phyloP scores from a whole-genome alignment of 2,888 invertebrate species.

The Drosophila putrida region DNA sequence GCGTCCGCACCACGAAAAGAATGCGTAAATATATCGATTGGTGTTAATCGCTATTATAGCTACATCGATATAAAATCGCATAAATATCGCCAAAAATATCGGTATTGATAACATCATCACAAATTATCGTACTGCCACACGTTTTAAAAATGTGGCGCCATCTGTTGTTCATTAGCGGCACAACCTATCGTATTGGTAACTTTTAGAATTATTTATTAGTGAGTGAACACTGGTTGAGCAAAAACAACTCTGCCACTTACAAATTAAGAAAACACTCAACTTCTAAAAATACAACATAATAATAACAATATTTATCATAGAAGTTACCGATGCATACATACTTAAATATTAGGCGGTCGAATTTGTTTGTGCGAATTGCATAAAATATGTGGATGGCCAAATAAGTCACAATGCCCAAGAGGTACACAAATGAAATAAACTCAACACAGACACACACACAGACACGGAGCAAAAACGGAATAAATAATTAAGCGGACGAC shows the following conservation, averaged over 20 bases:
- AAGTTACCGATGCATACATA: conserved; percentile 1
- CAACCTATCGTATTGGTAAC: too few relatives aligned
- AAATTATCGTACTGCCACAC: not conserved
- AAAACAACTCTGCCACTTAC: conserved; percentile 9
- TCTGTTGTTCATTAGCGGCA: too few relatives aligned
- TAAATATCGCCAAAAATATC: not conserved
- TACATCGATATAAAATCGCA: conserved; percentile 1
- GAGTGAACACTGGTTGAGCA: too few relatives aligned
- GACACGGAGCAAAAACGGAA: conserved; percentile 4
- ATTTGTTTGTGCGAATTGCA: not conserved
- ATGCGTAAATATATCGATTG: conserved; percentile 30
- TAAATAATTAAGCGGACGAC: conserved; percentile 8
- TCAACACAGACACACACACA: not conserved
- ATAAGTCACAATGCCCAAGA: conserved; percentile 22
- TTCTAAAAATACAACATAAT: conserved; percentile 2
- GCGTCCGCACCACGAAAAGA: conserved; percentile 67
- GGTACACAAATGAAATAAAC: conserved; percentile 16
- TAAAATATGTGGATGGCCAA: conserved; percentile 11
- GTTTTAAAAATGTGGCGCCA: too few relatives aligned
- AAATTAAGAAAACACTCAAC: conserved; percentile 40
- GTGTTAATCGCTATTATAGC: conserved; percentile 18
- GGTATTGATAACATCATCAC: not conserved
- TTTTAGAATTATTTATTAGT: too few relatives aligned
- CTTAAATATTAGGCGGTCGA: not conserved
- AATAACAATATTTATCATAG: not conserved